Percentiles rank a stretch among this genome's conserved stretches.
These are phyloP conservation scores for Ailuropoda melanoleuca DNA, from an alignment of 2,113 vertebrate species.

Conservation along the genomic window DNA sequence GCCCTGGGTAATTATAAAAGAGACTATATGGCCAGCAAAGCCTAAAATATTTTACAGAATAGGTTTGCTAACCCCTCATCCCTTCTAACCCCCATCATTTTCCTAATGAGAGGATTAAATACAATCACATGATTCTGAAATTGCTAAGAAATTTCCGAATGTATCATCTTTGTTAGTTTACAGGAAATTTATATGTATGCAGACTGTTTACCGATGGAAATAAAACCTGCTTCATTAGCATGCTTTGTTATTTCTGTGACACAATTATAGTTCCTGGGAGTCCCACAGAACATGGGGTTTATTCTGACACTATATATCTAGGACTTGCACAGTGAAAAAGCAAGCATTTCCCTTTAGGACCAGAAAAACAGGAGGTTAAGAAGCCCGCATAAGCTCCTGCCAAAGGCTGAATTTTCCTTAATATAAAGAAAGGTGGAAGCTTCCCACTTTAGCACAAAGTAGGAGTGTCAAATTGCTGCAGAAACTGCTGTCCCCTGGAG, in stretches of 20 bases:
- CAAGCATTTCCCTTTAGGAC: neutral
- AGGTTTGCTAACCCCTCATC: neutral
- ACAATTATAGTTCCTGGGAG: neutral
- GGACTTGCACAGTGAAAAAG: neutral
- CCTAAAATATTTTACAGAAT: neutral
- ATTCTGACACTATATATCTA: neutral
- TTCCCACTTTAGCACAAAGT: slow-evolving; percentile 32
- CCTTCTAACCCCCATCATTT: neutral
- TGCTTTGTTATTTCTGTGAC: neutral
- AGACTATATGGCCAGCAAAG: neutral
- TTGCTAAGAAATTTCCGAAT: neutral
- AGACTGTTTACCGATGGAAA: neutral
- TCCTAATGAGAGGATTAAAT: slow-evolving; percentile 49
- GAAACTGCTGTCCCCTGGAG: neutral
- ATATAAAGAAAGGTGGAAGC: neutral
- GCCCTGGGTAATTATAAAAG: neutral
- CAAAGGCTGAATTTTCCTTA: slow-evolving; percentile 22
- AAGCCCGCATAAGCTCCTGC: neutral
- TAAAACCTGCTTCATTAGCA: neutral
- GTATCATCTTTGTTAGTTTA: neutral
- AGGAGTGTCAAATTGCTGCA: neutral
- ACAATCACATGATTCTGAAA: neutral
- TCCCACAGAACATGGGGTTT: neutral
- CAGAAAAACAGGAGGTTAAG: neutral
- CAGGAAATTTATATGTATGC: neutral